phyloP scores from a whole-genome alignment of 2,797 vertebrate genomes.

The Macropodus opercularis region DNA sequence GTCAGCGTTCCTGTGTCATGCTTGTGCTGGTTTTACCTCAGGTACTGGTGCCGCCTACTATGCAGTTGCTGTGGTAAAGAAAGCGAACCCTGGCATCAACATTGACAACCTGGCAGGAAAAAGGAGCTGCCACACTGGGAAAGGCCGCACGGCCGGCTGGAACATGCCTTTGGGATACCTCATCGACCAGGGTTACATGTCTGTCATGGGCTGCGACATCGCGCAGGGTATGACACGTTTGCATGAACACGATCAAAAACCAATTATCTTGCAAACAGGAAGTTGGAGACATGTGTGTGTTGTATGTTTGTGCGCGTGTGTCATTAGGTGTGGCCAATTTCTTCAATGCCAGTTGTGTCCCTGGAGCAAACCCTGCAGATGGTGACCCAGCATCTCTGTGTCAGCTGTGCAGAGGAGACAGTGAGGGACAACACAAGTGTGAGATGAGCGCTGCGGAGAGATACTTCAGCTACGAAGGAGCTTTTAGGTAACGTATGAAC shows the following conservation, averaged over 20 bases:
- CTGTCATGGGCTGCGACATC: conserved; percentile 89
- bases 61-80: conserved; percentile 90
- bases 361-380: conserved; percentile 80
- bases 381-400: conserved; percentile 84
- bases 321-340: conserved; percentile 86
- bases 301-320: no score
- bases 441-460: conserved; percentile 75
- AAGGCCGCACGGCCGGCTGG: conserved; percentile 91
- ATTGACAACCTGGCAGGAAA: conserved; percentile 84
- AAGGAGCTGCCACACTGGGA: conserved; percentile 92
- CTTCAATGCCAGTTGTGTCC: conserved; percentile 90
- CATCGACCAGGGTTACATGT: conserved; percentile 87
- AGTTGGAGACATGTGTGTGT: not conserved
- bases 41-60: conserved; percentile 84
- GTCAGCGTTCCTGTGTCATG: not conserved
- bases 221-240: conserved; percentile 74
- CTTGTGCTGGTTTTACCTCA: conserved; percentile 40
- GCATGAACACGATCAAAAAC: not conserved
- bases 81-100: conserved; percentile 75
- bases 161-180: conserved; percentile 91
- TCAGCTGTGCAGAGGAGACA: conserved; percentile 85
- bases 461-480: conserved; percentile 89
- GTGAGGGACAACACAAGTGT: conserved; percentile 74
- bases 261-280: not conserved
- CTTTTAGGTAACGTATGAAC: conserved; percentile 92